Conservation (phyloP, 2,888 invertebrate species). For the Tachystola acroxantha region DNA sequence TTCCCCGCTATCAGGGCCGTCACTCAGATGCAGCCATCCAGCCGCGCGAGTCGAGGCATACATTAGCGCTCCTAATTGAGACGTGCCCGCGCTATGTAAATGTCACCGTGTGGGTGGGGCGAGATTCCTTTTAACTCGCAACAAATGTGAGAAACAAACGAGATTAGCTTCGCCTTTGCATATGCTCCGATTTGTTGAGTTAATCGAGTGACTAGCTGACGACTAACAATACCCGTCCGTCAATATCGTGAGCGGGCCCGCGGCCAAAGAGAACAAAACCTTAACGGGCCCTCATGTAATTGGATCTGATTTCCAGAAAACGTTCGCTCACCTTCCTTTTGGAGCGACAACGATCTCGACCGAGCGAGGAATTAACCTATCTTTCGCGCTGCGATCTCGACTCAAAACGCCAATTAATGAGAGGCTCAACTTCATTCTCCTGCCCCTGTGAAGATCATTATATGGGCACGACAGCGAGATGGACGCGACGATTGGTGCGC, state of each 20-base stretch:
- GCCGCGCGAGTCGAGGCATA: slow-evolving; percentile 71
- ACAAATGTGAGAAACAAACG: slow-evolving; percentile 50
- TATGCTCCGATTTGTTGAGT: slow-evolving; percentile 6
- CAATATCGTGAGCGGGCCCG: slow-evolving; percentile 57
- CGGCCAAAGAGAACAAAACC: slow-evolving; percentile 73
- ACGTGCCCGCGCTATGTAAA: slow-evolving; percentile 76
- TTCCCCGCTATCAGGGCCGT: slow-evolving; percentile 69
- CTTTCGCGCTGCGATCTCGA: slow-evolving; percentile 75
- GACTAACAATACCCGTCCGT: slow-evolving; percentile 52
- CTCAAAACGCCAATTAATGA: slow-evolving; percentile 79
- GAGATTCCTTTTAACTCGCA: slow-evolving; percentile 20
- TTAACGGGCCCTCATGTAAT: slow-evolving; percentile 74
- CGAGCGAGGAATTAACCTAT: slow-evolving; percentile 77
- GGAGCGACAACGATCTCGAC: slow-evolving; percentile 73
- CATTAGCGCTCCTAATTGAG: slow-evolving; percentile 79
- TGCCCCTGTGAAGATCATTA: slow-evolving; percentile 78
- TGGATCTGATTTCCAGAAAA: slow-evolving; percentile 79
- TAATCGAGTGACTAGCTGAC: slow-evolving; percentile 30
- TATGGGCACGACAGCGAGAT: slow-evolving; percentile 77
- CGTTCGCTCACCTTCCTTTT: slow-evolving; percentile 74
- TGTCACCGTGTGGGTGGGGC: slow-evolving; percentile 74
- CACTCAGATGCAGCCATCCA: slow-evolving; percentile 60
- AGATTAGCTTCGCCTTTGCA: slow-evolving; percentile 27
- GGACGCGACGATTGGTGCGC: slow-evolving; percentile 74
- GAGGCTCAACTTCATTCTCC: slow-evolving; percentile 78